These are phyloP conservation scores for Bembecia ichneumoniformis DNA, from an alignment of 2,888 invertebrate species.

Conservation along the genomic window DNA sequence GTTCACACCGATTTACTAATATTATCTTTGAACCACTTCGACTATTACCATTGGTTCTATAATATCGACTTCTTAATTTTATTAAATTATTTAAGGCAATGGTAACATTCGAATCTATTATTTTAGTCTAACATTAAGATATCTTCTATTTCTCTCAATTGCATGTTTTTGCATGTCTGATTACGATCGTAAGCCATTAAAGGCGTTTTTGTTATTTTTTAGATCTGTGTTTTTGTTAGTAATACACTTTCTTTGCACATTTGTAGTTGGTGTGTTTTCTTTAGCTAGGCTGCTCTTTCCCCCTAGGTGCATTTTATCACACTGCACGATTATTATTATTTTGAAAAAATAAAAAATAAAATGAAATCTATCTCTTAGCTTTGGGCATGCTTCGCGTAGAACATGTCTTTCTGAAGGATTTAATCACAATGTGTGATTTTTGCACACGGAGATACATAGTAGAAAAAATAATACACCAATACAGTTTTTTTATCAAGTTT, in stretches of 20 bases:
- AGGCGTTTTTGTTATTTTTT: conserved; percentile 64
- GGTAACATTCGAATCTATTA: conserved; percentile 41
- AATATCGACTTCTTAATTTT: background rate
- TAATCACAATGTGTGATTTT: conserved; percentile 12
- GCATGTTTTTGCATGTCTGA: conserved; percentile 70
- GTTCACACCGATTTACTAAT: conserved; percentile 27
- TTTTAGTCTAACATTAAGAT: conserved; percentile 33
- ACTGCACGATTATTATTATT: conserved; percentile 70
- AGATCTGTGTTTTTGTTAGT: conserved; percentile 38
- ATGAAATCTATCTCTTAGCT: conserved; percentile 68
- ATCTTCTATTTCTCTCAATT: conserved; percentile 53
- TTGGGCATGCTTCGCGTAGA: conserved; percentile 69
- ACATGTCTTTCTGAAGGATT: conserved; percentile 35
- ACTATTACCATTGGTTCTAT: conserved; percentile 45
- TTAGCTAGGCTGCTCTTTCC: conserved; percentile 71
- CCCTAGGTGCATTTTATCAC: conserved; percentile 68
- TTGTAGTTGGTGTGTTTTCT: conserved; percentile 65
- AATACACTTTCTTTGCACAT: conserved; percentile 70
- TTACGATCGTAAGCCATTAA: conserved; percentile 66
- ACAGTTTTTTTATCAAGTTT: background rate
- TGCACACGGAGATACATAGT: conserved; percentile 1
- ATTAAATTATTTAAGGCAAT: conserved; percentile 16
- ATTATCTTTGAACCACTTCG: conserved; percentile 24
- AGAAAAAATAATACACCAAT: background rate
- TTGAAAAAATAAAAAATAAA: too few relatives aligned